phyloP scores from a whole-genome alignment of 2,113 vertebrate genomes.

The Syngnathoides biaculeatus region DNA sequence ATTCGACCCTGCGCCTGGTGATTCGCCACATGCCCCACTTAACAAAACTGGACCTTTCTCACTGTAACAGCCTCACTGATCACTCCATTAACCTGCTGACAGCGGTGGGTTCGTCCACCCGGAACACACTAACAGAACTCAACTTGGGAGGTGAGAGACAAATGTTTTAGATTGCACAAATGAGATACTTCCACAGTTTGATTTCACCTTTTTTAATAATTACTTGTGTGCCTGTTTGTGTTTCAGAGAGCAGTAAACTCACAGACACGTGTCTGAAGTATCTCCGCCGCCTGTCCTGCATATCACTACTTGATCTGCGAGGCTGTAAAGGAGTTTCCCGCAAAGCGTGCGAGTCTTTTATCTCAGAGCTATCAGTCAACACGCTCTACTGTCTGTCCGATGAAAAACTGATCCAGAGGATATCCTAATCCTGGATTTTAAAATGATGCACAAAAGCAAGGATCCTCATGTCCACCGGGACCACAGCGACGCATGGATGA shows the following conservation, averaged over 20 bases:
- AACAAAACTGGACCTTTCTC: constrained; percentile 91
- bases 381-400: constrained; percentile 96
- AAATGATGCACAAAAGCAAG: constrained; percentile 20
- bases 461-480: constrained; percentile 31
- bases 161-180: neutral
- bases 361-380: constrained; percentile 94
- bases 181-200: neutral
- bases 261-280: constrained; percentile 90
- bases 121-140: constrained; percentile 91
- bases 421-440: constrained; percentile 77
- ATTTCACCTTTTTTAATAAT: neutral
- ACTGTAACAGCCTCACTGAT: constrained; percentile 91
- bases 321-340: constrained; percentile 91
- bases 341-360: constrained; percentile 93
- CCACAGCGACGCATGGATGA: constrained; percentile 11
- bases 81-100: constrained; percentile 94
- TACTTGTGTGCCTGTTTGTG: constrained; percentile 6
- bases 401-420: constrained; percentile 98
- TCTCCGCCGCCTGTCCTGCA: constrained; percentile 87
- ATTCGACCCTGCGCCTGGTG: constrained; percentile 90
- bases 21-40: constrained; percentile 96
- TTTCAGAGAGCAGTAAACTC: constrained; percentile 90
- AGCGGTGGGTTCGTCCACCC: constrained; percentile 92
- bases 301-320: constrained; percentile 90
- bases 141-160: constrained; percentile 84